These are phyloP conservation scores for Paraescarpia echinospica DNA, from an alignment of 1,140 invertebrate genomes.

Conservation along the genomic window DNA sequence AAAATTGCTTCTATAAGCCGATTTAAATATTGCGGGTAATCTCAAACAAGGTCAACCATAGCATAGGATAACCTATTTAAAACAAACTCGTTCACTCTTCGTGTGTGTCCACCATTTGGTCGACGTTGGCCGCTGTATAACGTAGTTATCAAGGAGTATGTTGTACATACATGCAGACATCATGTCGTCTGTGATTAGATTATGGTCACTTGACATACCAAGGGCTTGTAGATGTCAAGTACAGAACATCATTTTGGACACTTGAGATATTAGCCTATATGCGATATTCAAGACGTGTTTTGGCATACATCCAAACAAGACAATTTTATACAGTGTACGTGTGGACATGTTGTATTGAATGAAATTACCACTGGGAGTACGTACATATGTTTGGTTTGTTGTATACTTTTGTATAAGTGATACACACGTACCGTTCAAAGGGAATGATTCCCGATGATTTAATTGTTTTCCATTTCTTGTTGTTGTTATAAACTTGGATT, in stretches of 20 bases:
- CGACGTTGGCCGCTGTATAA: background rate
- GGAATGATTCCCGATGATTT: background rate
- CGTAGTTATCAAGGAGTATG: background rate
- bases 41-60: background rate
- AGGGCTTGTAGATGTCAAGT: background rate
- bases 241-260: background rate
- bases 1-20: background rate
- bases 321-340: background rate
- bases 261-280: background rate
- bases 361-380: background rate
- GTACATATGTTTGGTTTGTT: too few species aligned
- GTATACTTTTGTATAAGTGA: background rate
- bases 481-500: background rate
- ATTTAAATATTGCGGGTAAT: background rate
- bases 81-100: background rate
- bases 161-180: background rate
- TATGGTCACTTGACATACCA: background rate
- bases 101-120: background rate
- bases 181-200: background rate
- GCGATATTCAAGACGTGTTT: background rate
- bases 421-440: background rate
- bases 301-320: background rate
- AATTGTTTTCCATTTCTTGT: background rate
- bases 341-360: background rate
- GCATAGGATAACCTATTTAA: background rate